Base-by-base conservation (phyloP, 2,113 vertebrate genomes). In the Nesospiza acunhae region DNA sequence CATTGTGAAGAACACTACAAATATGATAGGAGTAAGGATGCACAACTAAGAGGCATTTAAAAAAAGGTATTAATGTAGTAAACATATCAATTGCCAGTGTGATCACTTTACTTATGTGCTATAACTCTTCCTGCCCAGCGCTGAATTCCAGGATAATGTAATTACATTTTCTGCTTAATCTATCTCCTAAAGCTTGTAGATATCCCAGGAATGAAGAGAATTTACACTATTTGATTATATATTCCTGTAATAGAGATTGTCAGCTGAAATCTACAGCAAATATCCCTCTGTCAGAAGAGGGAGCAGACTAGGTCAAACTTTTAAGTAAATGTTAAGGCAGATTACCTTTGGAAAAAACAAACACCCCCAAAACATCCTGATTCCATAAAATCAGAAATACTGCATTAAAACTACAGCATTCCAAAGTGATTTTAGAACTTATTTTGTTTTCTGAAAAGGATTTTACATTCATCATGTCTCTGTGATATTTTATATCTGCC, bases 401-500 rank as follows among this genome's bases (percentile, higher is more conserved):
- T 77, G 27, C 23, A 79, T 69, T 85, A 90, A 87, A 72, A 80
- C 59, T 63, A 58, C 20, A 80, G 22, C 82, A 96, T 91, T 95
- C 66, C 78, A 88, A 90, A 94, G 58, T 75, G 6, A 94, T 23
- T 83, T 81, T 93, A 89, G 87, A 95, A 74, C n/a, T 85, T 91
- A 41, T 60, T 84, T 79, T 88, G 22, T 88, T 92, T 90, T 95
- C 93, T 84, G 81, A 94, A 49, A 92, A 82, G 76, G 72, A 78
- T 88, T 88, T 90, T 74, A 79, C 66, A 42, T 95, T 97, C 87
- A 52, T 62, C 78, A 78, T 89, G 56, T 82, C 50, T 76, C 86
- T 93, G 77, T 94, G 89, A 76, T 95, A 92, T 94, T 96, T 96
- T 97, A n/a, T 90, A 91, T 67, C 59, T 94, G 90, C 91, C 90